Evolutionary conservation across 2,113 vertebrate genomes (phyloP).

Genomic region (Formicarius rufipectus): DNA sequence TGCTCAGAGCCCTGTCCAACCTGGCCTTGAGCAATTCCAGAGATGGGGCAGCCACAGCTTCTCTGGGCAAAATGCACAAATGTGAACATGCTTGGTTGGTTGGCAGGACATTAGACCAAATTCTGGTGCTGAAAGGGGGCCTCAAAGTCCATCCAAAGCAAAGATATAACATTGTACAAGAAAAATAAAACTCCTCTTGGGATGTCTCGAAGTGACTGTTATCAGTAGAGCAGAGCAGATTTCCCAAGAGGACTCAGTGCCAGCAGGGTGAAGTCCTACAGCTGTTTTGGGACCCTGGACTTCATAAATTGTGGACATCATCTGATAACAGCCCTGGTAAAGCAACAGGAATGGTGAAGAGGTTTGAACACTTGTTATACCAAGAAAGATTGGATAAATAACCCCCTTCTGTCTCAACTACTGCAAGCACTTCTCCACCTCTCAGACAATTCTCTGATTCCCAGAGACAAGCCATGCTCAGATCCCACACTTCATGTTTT

Average conservation of each 20-base stretch:
- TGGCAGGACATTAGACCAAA: neutral
- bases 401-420: neutral
- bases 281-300: neutral
- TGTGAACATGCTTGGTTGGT: neutral
- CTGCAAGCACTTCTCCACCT: neutral
- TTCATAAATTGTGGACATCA: neutral
- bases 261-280: neutral
- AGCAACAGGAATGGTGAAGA: neutral
- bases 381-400: neutral
- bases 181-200: neutral
- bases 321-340: neutral
- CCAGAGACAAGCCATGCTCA: neutral
- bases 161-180: neutral
- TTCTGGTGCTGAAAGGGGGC: neutral
- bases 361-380: neutral
- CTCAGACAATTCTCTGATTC: neutral
- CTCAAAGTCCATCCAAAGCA: neutral
- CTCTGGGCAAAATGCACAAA: neutral
- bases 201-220: neutral
- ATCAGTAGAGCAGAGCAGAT: neutral
- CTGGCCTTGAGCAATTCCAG: neutral
- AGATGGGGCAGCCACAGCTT: neutral
- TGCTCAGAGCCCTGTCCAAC: neutral
- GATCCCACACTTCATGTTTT: neutral
- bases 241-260: neutral